Base-by-base conservation (phyloP, 2,113 vertebrate species). In the Orcinus orca region DNA sequence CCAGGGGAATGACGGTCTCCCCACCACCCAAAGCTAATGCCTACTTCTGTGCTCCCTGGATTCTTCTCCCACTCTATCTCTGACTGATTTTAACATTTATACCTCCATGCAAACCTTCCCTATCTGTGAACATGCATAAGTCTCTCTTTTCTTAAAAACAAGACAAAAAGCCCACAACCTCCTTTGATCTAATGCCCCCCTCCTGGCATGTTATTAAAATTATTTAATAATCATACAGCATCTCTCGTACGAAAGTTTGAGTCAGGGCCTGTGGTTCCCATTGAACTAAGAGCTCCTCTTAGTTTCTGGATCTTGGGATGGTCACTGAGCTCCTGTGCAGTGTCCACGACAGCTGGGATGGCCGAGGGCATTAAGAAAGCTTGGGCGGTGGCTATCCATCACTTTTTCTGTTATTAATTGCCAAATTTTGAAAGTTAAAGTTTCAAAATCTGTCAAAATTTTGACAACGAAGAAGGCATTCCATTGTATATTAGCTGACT, bases 381-480 rank as follows among this genome's bases (percentile, higher is more conserved):
- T 12, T 23, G 3, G 5, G 41, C 47, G 63, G 14, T 9, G 2
- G 6, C 44, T 36, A 3, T 23, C n/a, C 50, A 68, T n/a, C 2
- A 53, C 2, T 23, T 58, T 79, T 73, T 60, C 55, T 41, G 18
- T 44, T 60, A 67, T 41, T 31, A 65, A 70, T 44, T 17, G 3
- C 44, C 38, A 88, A 83, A 63, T 12, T 55, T 53, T 67, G 5
- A 50, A 86, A 77, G 36, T 63, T 41, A 87, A 36, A 84, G 63
- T 70, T 80, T 86, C 31, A 50, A 90, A 65, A 44, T 47, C 44
- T 82, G 86, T 81, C 25, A 41, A 90, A 65, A 44, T 47, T 53
- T 82, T 86, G 36, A 47, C 58, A 77, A 38, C 26, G 76, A 88
- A 6, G 7, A n/a, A 58, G 8, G 14, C 31, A 71, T 20, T 25